Conservation (phyloP, 2,888 invertebrate species). For the Argyra leucocephala region DNA sequence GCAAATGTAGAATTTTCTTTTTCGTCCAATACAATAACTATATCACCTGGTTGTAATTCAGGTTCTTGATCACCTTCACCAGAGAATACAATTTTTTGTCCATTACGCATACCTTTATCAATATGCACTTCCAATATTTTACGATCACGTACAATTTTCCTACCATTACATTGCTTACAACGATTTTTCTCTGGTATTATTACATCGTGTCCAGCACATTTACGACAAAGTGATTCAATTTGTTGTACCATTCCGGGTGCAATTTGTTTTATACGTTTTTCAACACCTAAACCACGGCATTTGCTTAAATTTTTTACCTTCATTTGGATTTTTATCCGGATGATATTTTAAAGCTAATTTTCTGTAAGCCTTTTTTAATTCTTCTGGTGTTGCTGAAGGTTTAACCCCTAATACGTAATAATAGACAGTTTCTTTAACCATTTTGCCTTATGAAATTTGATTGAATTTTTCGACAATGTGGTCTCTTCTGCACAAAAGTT, state of each 20-base stretch:
- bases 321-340: conserved; percentile 92
- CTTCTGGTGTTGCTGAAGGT: conserved; percentile 74
- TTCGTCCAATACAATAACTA: conserved; percentile 90
- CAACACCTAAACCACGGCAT: conserved; percentile 84
- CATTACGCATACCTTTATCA: conserved; percentile 90
- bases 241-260: conserved; percentile 70
- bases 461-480: neutral
- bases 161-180: conserved; percentile 87
- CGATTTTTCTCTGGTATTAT: conserved; percentile 80
- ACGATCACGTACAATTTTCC: conserved; percentile 79
- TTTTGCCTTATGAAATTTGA: conserved; percentile 43
- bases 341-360: conserved; percentile 94
- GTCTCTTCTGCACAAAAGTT: conserved; percentile 3
- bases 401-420: conserved; percentile 92
- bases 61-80: conserved; percentile 97
- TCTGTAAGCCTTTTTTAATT: conserved; percentile 93
- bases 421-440: conserved; percentile 96
- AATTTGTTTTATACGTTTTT: conserved; percentile 51
- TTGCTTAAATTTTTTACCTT: conserved; percentile 91
- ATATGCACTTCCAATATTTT: conserved; percentile 93
- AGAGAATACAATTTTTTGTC: conserved; percentile 84
- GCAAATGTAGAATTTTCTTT: conserved; percentile 74
- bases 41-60: conserved; percentile 86
- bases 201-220: conserved; percentile 81
- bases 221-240: conserved; percentile 75